A percentile compares a stretch with the other conserved stretches of the same genome.
These are phyloP conservation scores for Tauraco hartlaubi DNA, from an alignment of 2,797 vertebrate genomes.

Conservation along the genomic window DNA sequence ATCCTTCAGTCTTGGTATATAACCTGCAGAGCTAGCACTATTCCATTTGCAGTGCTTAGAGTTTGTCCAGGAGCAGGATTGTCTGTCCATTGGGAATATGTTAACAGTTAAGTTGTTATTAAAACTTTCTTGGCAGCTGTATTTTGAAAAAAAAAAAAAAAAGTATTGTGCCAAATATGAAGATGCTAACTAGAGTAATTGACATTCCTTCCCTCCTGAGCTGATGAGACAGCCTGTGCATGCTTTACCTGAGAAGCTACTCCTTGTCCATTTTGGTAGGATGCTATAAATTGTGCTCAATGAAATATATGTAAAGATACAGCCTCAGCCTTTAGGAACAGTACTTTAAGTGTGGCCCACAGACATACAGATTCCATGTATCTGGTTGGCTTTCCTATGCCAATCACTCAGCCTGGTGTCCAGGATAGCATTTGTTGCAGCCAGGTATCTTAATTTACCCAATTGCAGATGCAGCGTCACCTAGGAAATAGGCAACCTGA, in stretches of 20 bases:
- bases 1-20: not conserved
- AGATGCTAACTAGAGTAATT: not conserved
- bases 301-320: not conserved
- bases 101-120: not conserved
- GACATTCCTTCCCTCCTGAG: not conserved
- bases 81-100: not conserved
- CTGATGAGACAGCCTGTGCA: not conserved
- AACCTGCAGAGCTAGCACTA: not conserved
- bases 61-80: not conserved
- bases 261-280: not conserved
- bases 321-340: not conserved
- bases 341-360: not conserved
- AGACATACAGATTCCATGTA: not conserved
- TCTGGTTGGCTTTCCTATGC: not conserved
- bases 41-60: not conserved
- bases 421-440: not conserved
- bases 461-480: not conserved
- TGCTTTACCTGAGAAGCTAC: not conserved
- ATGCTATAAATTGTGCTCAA: not conserved
- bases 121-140: not conserved
- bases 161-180: not conserved
- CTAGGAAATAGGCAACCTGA: not conserved
- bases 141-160: not conserved
- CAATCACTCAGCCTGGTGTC: not conserved
- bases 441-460: not conserved